Evolutionary conservation across 2,113 vertebrate genomes (phyloP).

Genomic region (Chionodraco myersi): DNA sequence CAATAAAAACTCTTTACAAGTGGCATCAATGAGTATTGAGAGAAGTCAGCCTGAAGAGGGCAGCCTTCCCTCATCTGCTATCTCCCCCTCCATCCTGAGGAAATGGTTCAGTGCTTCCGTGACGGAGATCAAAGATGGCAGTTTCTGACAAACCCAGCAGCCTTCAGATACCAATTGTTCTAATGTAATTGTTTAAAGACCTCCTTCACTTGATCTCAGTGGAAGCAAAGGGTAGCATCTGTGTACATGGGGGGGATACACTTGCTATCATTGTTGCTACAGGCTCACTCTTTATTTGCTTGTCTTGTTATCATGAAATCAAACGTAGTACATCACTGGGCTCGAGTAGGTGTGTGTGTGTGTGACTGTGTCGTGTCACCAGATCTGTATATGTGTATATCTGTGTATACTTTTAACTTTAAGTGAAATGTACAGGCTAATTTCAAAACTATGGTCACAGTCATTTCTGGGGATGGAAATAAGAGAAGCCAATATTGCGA

Average conservation of each 20-base stretch:
- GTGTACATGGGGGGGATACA: conserved; percentile 7
- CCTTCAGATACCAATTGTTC: conserved; percentile 42
- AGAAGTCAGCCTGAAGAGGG: conserved; percentile 63
- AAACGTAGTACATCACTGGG: neutral
- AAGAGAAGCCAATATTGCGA: neutral
- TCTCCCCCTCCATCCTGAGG: conserved; percentile 3
- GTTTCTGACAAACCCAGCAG: conserved; percentile 38
- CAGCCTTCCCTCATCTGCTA: conserved; percentile 51
- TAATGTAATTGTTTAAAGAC: conserved; percentile 26
- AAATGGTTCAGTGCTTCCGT: conserved; percentile 25
- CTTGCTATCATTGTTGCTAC: neutral
- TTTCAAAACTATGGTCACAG: neutral
- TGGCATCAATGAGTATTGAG: conserved; percentile 6
- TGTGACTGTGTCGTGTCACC: too few species aligned
- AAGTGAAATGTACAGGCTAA: neutral
- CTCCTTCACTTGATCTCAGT: conserved; percentile 29
- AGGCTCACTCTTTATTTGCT: conserved; percentile 22
- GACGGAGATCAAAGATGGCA: conserved; percentile 53
- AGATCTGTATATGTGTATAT: too few species aligned
- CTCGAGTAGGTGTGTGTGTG: neutral
- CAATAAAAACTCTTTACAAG: neutral
- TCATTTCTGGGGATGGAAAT: neutral
- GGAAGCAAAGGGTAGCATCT: conserved; percentile 3
- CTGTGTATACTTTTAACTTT: neutral
- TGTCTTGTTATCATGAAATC: conserved; percentile 24